phyloP scores from a whole-genome alignment of 2,113 vertebrate species.

The Tenrec ecaudatus region DNA sequence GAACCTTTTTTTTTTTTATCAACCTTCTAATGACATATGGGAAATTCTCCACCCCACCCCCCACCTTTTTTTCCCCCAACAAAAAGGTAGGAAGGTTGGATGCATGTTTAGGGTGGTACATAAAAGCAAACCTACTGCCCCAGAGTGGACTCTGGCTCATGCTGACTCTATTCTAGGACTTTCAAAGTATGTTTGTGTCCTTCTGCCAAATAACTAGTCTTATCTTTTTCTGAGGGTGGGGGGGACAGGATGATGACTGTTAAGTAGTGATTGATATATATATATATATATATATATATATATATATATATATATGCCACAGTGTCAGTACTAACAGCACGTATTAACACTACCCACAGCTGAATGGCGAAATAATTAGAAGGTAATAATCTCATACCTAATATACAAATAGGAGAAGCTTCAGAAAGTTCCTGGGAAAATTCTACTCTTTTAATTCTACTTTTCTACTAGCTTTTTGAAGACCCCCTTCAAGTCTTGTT shows the following conservation, averaged over 20 bases:
- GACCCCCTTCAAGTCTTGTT: neutral
- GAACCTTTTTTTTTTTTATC: neutral
- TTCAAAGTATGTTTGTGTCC: slow-evolving; percentile 27
- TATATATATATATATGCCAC: too few relatives aligned
- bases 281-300: too few relatives aligned
- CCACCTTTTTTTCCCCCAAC: neutral
- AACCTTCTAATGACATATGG: neutral
- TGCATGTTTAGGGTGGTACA: neutral
- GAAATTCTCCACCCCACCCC: neutral
- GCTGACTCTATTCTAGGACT: neutral
- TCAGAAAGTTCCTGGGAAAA: too few relatives aligned
- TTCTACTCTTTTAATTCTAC: too few relatives aligned
- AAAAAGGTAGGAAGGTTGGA: neutral
- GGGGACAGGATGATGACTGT: too few relatives aligned
- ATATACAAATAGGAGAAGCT: neutral
- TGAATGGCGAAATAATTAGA: slow-evolving; percentile 8
- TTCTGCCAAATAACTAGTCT: neutral
- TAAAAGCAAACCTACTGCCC: neutral
- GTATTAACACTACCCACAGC: neutral
- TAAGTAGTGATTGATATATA: neutral
- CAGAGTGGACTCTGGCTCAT: neutral
- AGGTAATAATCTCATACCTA: neutral
- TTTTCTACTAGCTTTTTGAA: too few relatives aligned
- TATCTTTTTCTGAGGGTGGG: too few relatives aligned
- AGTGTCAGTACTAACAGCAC: neutral